Conservation (phyloP, 2,797 vertebrate species). For the Diplodus sargus region DNA sequence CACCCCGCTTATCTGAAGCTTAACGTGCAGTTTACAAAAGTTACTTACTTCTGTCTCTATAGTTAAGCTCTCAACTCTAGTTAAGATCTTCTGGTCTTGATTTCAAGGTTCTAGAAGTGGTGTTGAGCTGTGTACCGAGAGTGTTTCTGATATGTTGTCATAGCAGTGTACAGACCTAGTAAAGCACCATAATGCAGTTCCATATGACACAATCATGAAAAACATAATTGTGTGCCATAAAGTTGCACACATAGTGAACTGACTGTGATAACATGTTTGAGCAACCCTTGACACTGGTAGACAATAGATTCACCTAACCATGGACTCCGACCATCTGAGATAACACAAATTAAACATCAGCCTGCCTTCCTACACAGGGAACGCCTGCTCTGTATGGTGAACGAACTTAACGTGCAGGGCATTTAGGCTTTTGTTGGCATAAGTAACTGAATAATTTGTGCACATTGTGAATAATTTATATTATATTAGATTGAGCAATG, state of each 20-base stretch:
- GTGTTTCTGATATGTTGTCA: not conserved
- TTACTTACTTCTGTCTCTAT: not conserved
- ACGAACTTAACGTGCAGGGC: not conserved
- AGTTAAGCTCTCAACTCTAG: not conserved
- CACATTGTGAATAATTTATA: not conserved
- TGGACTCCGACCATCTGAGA: constrained; percentile 1
- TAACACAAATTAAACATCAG: constrained; percentile 3
- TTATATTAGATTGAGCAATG: not conserved
- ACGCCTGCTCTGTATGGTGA: not conserved
- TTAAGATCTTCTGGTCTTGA: not conserved
- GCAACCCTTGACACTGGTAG: not conserved
- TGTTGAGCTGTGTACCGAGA: not conserved
- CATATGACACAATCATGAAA: not conserved
- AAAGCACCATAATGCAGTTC: not conserved
- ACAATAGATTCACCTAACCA: not conserved
- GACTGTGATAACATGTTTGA: constrained; percentile 2
- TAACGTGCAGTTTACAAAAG: not conserved
- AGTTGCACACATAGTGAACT: not conserved
- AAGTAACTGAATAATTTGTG: not conserved
- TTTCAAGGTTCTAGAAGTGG: not conserved
- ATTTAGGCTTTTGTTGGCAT: not conserved
- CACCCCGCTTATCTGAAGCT: not conserved
- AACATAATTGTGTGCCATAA: not conserved
- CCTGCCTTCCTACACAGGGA: not conserved
- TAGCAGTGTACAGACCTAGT: not conserved